These are phyloP conservation scores for Lymantria dispar DNA, from an alignment of 2,888 invertebrate genomes.

Conservation along the genomic window DNA sequence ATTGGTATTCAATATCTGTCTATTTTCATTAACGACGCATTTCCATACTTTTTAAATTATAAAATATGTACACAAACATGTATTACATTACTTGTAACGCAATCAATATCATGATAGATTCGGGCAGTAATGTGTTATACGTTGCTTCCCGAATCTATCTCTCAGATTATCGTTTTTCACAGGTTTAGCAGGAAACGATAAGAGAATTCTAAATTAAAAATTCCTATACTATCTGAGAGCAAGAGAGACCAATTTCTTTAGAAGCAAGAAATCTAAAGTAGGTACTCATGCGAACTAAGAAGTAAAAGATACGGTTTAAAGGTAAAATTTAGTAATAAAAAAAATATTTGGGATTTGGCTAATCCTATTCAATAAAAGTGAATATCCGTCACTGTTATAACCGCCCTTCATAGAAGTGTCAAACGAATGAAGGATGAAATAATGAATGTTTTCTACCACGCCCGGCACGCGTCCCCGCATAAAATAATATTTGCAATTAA, in stretches of 20 bases:
- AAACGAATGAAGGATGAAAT: conserved; percentile 64
- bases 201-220: too few species aligned
- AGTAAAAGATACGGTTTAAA: too few species aligned
- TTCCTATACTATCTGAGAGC: too few species aligned
- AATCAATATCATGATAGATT: too few species aligned
- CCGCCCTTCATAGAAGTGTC: conserved; percentile 53
- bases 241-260: too few species aligned
- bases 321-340: background rate
- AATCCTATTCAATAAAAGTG: conserved; percentile 40
- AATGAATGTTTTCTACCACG: conserved; percentile 56
- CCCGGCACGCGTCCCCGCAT: conserved; percentile 61
- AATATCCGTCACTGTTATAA: conserved; percentile 30
- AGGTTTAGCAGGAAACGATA: too few species aligned
- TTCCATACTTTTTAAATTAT: conserved; percentile 4
- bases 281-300: too few species aligned
- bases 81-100: background rate
- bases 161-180: too few species aligned
- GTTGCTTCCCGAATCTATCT: too few species aligned
- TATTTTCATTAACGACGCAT: conserved; percentile 33
- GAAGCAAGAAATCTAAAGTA: too few species aligned
- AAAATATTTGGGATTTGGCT: conserved; percentile 27
- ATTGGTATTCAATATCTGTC: conserved; percentile 36
- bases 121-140: too few species aligned
- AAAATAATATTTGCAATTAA: conserved; percentile 57
- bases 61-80: background rate